These are phyloP conservation scores for Drosophila ercepeae DNA, from an alignment of 1,140 invertebrate species.

Conservation along the genomic window DNA sequence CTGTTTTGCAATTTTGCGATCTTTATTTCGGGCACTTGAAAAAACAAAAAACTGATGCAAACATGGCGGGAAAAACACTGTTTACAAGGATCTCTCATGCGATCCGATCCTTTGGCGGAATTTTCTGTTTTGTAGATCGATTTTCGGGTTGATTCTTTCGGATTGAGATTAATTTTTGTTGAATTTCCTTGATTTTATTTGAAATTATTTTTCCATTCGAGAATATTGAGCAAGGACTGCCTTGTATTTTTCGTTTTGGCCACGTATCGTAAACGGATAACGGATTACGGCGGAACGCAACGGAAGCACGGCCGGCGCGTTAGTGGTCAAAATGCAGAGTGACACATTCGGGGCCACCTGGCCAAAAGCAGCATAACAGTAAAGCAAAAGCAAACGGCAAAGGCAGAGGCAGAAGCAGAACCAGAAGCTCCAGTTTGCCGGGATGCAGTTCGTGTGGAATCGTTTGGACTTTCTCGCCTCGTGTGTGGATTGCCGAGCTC, in stretches of 20 bases:
- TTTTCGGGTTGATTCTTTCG: too few species aligned
- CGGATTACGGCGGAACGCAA: slow-evolving; percentile 43
- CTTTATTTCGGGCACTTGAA: slow-evolving; percentile 31
- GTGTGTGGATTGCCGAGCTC: neutral
- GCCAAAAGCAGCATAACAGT: slow-evolving; percentile 11
- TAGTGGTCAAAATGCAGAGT: slow-evolving; percentile 83
- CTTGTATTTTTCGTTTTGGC: neutral
- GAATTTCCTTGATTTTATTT: too few species aligned
- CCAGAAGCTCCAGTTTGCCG: neutral
- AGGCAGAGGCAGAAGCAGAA: neutral
- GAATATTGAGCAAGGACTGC: neutral
- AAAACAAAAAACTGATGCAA: slow-evolving; percentile 23
- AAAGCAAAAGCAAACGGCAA: neutral
- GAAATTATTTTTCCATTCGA: neutral
- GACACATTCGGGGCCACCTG: slow-evolving; percentile 73
- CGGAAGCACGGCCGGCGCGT: slow-evolving; percentile 83
- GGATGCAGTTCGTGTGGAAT: slow-evolving; percentile 29
- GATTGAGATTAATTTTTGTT: too few species aligned
- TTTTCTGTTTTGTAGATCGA: neutral
- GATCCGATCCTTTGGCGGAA: neutral
- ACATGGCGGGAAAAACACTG: slow-evolving; percentile 9
- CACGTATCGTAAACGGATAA: slow-evolving; percentile 9
- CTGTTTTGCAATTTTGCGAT: slow-evolving; percentile 34
- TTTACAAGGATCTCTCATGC: neutral
- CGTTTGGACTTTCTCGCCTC: too few species aligned